Conservation (phyloP, 2,888 invertebrate genomes). For the Cabera pusaria region DNA sequence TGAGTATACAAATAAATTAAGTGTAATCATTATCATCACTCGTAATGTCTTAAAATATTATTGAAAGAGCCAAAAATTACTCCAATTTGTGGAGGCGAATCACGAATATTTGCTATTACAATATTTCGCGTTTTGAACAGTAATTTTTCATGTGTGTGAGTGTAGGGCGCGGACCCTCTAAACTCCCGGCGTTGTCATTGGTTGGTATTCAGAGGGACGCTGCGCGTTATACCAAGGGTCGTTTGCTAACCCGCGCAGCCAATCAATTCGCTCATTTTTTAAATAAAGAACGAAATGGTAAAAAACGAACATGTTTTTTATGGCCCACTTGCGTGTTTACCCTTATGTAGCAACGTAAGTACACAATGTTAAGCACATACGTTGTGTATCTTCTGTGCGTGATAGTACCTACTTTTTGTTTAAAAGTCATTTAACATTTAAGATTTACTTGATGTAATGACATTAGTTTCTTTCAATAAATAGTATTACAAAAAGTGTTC, state of each 20-base stretch:
- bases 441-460: too few relatives aligned
- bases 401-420: too few relatives aligned
- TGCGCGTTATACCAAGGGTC: slow-evolving; percentile 51
- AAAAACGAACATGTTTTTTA: slow-evolving; percentile 66
- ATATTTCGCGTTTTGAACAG: slow-evolving; percentile 26
- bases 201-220: slow-evolving; percentile 53
- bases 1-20: slow-evolving; percentile 6
- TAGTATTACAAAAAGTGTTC: too few relatives aligned
- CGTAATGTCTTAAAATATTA: slow-evolving; percentile 2
- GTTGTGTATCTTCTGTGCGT: too few relatives aligned
- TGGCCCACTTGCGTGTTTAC: slow-evolving; percentile 40
- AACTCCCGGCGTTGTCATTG: slow-evolving; percentile 54
- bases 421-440: too few relatives aligned
- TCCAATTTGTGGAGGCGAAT: slow-evolving; percentile 15
- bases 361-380: slow-evolving; percentile 10
- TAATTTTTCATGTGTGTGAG: slow-evolving; percentile 43
- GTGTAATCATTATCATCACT: slow-evolving; percentile 10
- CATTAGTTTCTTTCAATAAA: too few relatives aligned
- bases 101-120: slow-evolving; percentile 22
- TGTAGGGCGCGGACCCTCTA: slow-evolving; percentile 73
- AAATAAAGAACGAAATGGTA: slow-evolving; percentile 77
- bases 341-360: slow-evolving; percentile 47
- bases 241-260: slow-evolving; percentile 64
- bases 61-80: slow-evolving; percentile 3
- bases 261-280: slow-evolving; percentile 81